Evolutionary conservation across 2,113 vertebrate species (phyloP).

Genomic region (Scartelaos histophorus): DNA sequence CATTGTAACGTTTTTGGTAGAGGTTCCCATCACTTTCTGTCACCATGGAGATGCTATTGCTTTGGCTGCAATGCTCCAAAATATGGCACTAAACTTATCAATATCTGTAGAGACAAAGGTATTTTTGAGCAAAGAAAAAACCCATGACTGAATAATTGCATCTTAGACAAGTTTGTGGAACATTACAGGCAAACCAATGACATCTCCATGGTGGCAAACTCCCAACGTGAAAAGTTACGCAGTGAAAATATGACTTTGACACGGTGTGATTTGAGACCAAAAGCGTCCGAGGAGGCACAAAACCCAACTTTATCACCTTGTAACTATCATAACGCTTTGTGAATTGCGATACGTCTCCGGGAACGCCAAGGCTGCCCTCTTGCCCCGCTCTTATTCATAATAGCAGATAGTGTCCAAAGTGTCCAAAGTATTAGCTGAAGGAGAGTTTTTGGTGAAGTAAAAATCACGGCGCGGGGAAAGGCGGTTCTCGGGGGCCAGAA

Average conservation of each 20-base stretch:
- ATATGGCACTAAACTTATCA: too few species aligned
- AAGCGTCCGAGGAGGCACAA: not conserved
- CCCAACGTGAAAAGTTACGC: too few species aligned
- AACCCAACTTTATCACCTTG: not conserved
- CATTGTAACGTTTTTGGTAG: too few species aligned
- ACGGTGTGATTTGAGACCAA: too few species aligned
- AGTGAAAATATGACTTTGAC: too few species aligned
- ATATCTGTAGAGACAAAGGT: too few species aligned
- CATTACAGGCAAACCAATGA: not conserved
- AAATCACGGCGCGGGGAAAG: conserved; percentile 5
- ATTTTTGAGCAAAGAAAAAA: too few species aligned
- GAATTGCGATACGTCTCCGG: not conserved
- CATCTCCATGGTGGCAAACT: not conserved
- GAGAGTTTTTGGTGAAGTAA: conserved; percentile 6
- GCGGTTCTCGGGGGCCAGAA: conserved; percentile 8
- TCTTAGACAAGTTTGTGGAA: too few species aligned
- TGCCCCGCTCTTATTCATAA: not conserved
- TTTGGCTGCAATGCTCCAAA: too few species aligned
- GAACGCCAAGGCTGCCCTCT: not conserved
- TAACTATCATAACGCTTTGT: not conserved
- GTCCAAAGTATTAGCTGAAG: conserved; percentile 10
- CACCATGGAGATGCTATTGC: too few species aligned
- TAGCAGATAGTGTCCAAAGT: not conserved
- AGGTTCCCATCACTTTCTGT: too few species aligned
- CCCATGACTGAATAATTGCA: too few species aligned